Evolutionary conservation across 35 echinoderm and acorn worm species (phyloP), one percentile per base, ranked within the genome.

Genomic region (Anneissia japonica): DNA sequence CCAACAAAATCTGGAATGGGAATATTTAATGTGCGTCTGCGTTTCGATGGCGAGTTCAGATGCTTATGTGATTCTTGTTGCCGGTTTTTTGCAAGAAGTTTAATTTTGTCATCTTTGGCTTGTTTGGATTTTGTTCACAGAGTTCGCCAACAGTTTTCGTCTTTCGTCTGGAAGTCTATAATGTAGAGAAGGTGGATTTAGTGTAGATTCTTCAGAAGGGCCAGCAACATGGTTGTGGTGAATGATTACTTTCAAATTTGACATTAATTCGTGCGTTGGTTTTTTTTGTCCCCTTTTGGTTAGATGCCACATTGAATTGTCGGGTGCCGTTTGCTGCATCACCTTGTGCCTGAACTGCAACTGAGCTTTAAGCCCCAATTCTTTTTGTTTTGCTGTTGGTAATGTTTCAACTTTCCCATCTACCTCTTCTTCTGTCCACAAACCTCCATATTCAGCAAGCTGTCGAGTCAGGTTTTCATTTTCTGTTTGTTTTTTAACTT

Each of bases 1-100:
- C 75, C 72, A 74, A 87, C 75, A 14, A 87, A 85, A 77, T 87
- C 85, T 77, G 85, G 85, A 77, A 87, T 87, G 37, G 14, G 31
- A 43, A 43, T 43, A n/a, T n/a, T n/a, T n/a, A n/a, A n/a, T n/a
- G 79, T 82, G 21, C 84, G 34, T 72, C 32, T 51, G 17, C 84
- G 84, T 76, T 86, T 86, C 17, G 55, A 36, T 76, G 84, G 84
- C 30, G 84, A 86, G 55, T 31, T 21, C 32, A 32, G 19, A 23
- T 36, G 41, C 28, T 64, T 51, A 5, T 86, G 84, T 17, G 84
- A 86, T 74, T 86, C 72, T 76, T 35, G 32, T 39, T 86, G 84
- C 46, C 84, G 19, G 36, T 86, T 84, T 43, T 38, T 74, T 23
- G 84, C 19, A 16, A 86, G 29, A 37, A 86, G 33, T 86, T 86